Evolutionary conservation across 2,797 vertebrate species (phyloP).

Genomic region (Tinamus major): DNA sequence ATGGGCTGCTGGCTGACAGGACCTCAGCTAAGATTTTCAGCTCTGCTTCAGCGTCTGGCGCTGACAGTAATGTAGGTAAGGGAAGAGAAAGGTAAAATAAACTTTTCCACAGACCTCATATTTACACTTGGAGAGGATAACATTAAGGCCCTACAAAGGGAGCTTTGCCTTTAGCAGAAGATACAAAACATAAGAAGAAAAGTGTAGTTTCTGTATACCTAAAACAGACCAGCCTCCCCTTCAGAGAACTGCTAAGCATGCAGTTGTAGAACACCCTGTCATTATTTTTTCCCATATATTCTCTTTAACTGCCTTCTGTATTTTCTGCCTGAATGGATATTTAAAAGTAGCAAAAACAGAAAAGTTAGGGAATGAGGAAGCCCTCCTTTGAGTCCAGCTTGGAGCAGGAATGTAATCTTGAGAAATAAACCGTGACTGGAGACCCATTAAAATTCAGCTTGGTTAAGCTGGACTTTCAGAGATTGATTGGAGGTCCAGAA

Average conservation of each 20-base stretch:
- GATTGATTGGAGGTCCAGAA: not conserved
- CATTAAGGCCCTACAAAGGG: not conserved
- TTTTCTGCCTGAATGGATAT: not conserved
- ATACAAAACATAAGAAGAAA: not conserved
- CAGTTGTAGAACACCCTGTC: not conserved
- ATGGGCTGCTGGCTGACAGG: constrained; percentile 19
- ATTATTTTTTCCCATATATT: not conserved
- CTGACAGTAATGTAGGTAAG: not conserved
- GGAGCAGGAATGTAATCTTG: not conserved
- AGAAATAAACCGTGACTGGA: not conserved
- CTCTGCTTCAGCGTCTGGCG: not conserved
- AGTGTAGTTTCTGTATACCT: not conserved
- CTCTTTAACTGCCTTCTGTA: not conserved
- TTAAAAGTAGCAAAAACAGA: not conserved
- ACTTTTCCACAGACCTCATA: not conserved
- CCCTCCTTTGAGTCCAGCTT: not conserved
- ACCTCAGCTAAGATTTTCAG: constrained; percentile 15
- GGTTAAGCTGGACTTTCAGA: not conserved
- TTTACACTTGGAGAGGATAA: not conserved
- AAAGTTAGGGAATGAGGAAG: not conserved
- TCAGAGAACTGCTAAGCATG: not conserved
- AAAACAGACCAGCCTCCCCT: not conserved
- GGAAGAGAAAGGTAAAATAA: not conserved
- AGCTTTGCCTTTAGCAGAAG: not conserved
- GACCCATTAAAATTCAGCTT: not conserved